Base-by-base conservation (phyloP, 2,888 invertebrate genomes). In the Agrypnus murinus region DNA sequence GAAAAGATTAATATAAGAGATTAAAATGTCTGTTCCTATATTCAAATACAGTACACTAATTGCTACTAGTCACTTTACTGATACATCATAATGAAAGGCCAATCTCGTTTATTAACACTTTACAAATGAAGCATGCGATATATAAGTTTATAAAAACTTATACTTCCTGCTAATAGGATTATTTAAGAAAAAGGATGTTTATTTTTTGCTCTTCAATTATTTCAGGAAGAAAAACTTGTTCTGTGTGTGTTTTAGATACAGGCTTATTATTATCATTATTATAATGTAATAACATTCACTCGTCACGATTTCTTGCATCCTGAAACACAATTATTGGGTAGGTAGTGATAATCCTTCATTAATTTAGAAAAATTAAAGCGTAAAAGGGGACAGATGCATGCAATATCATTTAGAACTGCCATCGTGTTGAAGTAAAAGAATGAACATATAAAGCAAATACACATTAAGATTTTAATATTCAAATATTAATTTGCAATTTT, bases 241-340 rank as follows among this genome's bases (percentile, higher is more conserved):
- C 2, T 25, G 10, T 19, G 15, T 53, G n/a, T 12, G 15, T n/a
- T 2, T 12, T 10, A 40, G 40, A 40, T 12, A 53, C 32, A 36
- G 36, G 36, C 36, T 36, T 10, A n/a, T n/a, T n/a, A 36, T 8
- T 32, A 25, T 10, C 10, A 14, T 12, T 43, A 12, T 43, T 14
- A 14, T 4, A 43, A 50, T n/a, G n/a, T n/a, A n/a, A 31, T 7
- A 25, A 38, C 55, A 36, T 55, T 55, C 53, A 53, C 53, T 36
- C 36, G 34, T 15, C 53, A 53, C 34, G 34, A 25, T 48, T 48
- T 19, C 48, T 48, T 48, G 17, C n/a, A 9, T n/a, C 0, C 25
- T n/a, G 17, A 48, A 10, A 25, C 0, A 8, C 25, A 25, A 3
- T 25, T 25, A 25, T 25, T 25, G 5, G 5, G 25, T 5, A 3